Evolutionary conservation across 2,113 vertebrate species (phyloP).

Genomic region (Larimichthys polyactis): DNA sequence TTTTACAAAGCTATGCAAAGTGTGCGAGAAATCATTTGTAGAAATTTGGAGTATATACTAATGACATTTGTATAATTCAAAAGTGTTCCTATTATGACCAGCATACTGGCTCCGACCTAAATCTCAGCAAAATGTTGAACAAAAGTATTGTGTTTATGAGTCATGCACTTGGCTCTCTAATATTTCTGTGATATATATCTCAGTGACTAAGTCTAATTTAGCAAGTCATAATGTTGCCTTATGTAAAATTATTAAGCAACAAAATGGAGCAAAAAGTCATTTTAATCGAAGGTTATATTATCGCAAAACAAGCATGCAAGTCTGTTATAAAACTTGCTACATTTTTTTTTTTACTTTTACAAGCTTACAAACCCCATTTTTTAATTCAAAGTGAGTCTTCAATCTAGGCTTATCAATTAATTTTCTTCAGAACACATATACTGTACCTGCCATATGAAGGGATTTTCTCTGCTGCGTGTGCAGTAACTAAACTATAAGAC

Average conservation of each 20-base stretch:
- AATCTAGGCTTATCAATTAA: not conserved
- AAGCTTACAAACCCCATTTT: not conserved
- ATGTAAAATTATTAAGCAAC: not conserved
- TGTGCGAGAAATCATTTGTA: conserved; percentile 26
- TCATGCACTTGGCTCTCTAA: conserved; percentile 8
- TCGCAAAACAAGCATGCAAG: not conserved
- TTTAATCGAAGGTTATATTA: not conserved
- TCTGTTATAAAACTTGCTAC: not conserved
- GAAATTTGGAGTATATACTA: conserved; percentile 26
- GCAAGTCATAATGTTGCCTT: not conserved
- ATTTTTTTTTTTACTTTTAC: not conserved
- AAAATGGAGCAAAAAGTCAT: not conserved
- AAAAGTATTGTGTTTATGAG: conserved; percentile 1
- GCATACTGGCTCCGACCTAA: conserved; percentile 16
- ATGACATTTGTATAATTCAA: conserved; percentile 42
- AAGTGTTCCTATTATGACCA: conserved; percentile 16
- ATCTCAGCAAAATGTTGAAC: conserved; percentile 13
- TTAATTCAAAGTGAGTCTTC: not conserved
- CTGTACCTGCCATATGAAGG: not conserved
- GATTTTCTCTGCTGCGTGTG: not conserved
- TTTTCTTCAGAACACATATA: not conserved
- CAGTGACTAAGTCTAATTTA: not conserved
- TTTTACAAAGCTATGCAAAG: conserved; percentile 46
- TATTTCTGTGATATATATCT: conserved; percentile 20
- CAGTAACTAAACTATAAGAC: conserved; percentile 21